Conservation (phyloP, 1,140 invertebrate genomes). For the Drosophila lacertosa region DNA sequence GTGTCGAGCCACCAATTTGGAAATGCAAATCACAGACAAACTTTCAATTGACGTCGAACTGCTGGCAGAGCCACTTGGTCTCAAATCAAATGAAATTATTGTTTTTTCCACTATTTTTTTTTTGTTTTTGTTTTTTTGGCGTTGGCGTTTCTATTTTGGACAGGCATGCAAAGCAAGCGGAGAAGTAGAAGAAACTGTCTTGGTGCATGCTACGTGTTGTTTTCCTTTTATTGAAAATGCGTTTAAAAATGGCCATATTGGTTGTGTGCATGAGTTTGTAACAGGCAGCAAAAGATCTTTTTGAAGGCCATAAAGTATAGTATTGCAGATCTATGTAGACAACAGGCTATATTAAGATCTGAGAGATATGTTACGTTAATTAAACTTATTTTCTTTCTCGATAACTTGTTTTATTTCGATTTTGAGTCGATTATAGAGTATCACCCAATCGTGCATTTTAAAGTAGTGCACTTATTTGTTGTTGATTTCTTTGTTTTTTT, state of each 20-base stretch:
- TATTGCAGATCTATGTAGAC: too few species aligned
- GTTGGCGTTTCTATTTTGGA: constrained; percentile 51
- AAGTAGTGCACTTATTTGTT: not conserved
- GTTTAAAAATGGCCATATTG: not conserved
- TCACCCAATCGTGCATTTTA: too few species aligned
- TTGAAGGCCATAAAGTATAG: too few species aligned
- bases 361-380: too few species aligned
- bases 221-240: not conserved
- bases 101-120: too few species aligned
- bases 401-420: too few species aligned
- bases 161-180: constrained; percentile 30
- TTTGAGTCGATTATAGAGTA: too few species aligned
- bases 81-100: constrained; percentile 57
- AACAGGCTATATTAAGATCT: too few species aligned
- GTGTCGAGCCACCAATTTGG: constrained; percentile 43
- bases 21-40: constrained; percentile 77
- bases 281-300: too few species aligned
- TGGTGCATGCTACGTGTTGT: constrained; percentile 6
- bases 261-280: too few species aligned
- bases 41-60: constrained; percentile 69
- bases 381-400: too few species aligned
- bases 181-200: constrained; percentile 3
- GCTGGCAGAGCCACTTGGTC: constrained; percentile 44
- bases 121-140: constrained; percentile 36
- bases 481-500: constrained; percentile 1